Conservation (phyloP, 2,797 vertebrate species). For the Cirrhinus molitorella region DNA sequence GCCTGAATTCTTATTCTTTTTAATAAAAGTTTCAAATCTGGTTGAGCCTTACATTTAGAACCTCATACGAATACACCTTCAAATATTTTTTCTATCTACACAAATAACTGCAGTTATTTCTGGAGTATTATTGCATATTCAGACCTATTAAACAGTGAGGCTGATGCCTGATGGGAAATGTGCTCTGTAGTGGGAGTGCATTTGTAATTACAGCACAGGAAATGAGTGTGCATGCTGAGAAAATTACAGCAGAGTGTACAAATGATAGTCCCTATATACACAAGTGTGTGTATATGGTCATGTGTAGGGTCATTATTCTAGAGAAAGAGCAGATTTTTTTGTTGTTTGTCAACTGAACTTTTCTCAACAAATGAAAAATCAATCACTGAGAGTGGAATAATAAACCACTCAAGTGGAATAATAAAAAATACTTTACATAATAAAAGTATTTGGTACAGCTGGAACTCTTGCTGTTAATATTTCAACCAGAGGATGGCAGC, state of each 20-base stretch:
- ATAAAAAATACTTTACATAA: not conserved
- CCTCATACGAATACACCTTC: not conserved
- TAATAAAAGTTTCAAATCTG: not conserved
- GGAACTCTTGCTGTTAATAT: conserved; percentile 20
- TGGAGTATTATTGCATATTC: not conserved
- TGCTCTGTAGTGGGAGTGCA: conserved; percentile 3
- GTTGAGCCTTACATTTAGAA: not conserved
- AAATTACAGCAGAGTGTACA: not conserved
- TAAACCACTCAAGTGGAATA: not conserved
- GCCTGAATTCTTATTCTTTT: not conserved
- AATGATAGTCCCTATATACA: not conserved
- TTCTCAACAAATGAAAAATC: not conserved
- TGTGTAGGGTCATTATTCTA: not conserved
- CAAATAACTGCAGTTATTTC: not conserved
- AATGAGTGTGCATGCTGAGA: conserved; percentile 16
- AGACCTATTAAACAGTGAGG: conserved; percentile 3
- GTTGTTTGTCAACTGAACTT: not conserved
- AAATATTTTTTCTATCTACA: not conserved
- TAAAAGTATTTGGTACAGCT: not conserved
- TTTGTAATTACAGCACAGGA: conserved; percentile 14
- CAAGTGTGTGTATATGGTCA: not conserved
- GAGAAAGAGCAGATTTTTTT: not conserved
- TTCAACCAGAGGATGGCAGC: conserved; percentile 44
- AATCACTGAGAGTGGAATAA: not conserved
- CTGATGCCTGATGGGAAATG: not conserved